These are phyloP conservation scores for Trichogramma pretiosum DNA, from an alignment of 1,140 invertebrate species.

Conservation along the genomic window DNA sequence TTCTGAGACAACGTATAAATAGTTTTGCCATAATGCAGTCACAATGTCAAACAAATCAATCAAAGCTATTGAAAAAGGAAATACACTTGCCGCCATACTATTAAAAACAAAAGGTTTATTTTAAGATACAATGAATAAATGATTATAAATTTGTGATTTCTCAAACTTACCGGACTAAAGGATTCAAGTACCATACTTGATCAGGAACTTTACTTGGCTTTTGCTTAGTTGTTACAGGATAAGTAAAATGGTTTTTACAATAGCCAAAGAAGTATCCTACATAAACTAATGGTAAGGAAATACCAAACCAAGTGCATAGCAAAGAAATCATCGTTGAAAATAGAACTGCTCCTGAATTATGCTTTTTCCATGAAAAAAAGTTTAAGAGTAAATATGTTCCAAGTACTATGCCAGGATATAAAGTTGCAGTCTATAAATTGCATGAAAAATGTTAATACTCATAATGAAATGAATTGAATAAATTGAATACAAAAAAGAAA, in stretches of 20 bases:
- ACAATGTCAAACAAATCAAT: constrained; percentile 95
- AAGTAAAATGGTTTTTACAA: constrained; percentile 90
- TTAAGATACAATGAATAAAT: constrained; percentile 4
- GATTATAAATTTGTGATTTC: not conserved
- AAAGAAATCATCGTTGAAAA: constrained; percentile 94
- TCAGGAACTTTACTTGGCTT: constrained; percentile 96
- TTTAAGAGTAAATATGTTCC: constrained; percentile 96
- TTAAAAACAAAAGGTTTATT: constrained; percentile 47
- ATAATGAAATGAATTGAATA: constrained; percentile 49
- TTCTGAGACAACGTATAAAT: constrained; percentile 97
- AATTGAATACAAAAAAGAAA: constrained; percentile 8
- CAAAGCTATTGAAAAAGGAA: constrained; percentile 96
- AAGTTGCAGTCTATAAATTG: too few species aligned
- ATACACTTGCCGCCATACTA: constrained; percentile 88
- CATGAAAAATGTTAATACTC: constrained; percentile 81
- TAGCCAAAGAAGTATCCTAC: constrained; percentile 96
- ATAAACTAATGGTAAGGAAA: constrained; percentile 91
- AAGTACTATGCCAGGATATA: too few species aligned
- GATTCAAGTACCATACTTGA: constrained; percentile 96
- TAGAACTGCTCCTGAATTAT: constrained; percentile 92
- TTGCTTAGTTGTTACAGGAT: constrained; percentile 96
- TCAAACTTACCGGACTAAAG: constrained; percentile 69
- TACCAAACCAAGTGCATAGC: constrained; percentile 89
- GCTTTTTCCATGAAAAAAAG: constrained; percentile 97
- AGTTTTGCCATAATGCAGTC: constrained; percentile 96